Percentiles rank a stretch among this genome's conserved stretches.
Evolutionary conservation across 2,113 vertebrate genomes (phyloP).

Genomic region (Nyctibius bracteatus): DNA sequence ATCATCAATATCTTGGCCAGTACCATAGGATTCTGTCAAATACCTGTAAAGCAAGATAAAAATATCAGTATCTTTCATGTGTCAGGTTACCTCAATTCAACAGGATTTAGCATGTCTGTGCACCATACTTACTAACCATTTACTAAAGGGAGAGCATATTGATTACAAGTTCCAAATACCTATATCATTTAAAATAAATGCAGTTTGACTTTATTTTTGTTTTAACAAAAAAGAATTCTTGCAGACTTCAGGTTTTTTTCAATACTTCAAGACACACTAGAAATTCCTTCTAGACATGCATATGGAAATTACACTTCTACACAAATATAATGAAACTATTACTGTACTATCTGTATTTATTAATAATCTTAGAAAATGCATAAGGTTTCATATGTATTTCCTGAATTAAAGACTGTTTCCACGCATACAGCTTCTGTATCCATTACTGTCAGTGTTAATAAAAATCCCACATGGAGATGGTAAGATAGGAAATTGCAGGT

Average conservation of each 20-base stretch:
- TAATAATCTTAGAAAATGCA: background rate
- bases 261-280: background rate
- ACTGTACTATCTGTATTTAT: background rate
- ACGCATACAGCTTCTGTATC: background rate
- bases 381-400: background rate
- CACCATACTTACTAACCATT: background rate
- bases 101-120: background rate
- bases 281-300: background rate
- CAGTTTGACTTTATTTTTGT: background rate
- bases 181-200: background rate
- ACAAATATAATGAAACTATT: background rate
- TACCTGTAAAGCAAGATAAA: conserved; percentile 76
- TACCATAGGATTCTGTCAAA: conserved; percentile 92
- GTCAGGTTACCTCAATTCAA: background rate
- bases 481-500: background rate
- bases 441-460: background rate
- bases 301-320: background rate
- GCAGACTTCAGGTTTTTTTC: background rate
- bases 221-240: background rate
- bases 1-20: conserved; percentile 96
- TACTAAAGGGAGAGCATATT: background rate
- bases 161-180: background rate
- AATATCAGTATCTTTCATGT: background rate
- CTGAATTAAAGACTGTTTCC: background rate
- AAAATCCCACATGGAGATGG: background rate